Conservation (phyloP, 2,113 vertebrate genomes). For the Gobio gobio region DNA sequence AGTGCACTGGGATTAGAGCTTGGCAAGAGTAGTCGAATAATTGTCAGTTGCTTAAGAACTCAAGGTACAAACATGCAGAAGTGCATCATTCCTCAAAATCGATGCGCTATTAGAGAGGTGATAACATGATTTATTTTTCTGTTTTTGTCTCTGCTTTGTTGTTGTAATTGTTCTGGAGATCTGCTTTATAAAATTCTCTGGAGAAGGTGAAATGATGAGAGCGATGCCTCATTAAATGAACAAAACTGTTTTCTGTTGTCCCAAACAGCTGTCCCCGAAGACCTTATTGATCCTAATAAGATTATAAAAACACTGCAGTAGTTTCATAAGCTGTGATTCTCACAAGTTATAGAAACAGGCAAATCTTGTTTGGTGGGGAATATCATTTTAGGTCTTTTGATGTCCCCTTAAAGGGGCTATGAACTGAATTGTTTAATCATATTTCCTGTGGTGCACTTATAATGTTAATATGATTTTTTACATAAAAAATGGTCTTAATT, state of each 20-base stretch:
- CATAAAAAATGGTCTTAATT: no score
- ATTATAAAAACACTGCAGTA: conserved; percentile 27
- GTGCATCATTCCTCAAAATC: conserved; percentile 21
- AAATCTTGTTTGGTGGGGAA: conserved; percentile 2
- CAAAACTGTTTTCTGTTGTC: conserved; percentile 45
- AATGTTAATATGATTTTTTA: no score
- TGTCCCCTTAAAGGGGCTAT: background rate
- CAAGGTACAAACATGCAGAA: conserved; percentile 8
- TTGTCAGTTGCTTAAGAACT: background rate
- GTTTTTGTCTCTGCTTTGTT: conserved; percentile 27
- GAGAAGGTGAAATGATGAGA: conserved; percentile 45
- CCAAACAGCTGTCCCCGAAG: conserved; percentile 32
- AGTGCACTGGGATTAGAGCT: conserved; percentile 6
- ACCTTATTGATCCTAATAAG: conserved; percentile 44
- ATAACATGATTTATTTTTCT: conserved; percentile 43
- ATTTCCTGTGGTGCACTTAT: no score
- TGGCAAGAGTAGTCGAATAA: background rate
- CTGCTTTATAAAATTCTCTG: conserved; percentile 42
- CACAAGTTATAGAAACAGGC: conserved; percentile 4
- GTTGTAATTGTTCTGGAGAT: conserved; percentile 48
- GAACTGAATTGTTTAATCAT: no score
- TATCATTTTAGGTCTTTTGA: background rate
- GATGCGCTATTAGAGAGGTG: conserved; percentile 27
- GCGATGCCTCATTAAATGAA: conserved; percentile 51
- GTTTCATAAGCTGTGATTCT: conserved; percentile 4